Evolutionary conservation across 2,113 vertebrate genomes (phyloP).

Genomic region (Podilymbus podiceps): DNA sequence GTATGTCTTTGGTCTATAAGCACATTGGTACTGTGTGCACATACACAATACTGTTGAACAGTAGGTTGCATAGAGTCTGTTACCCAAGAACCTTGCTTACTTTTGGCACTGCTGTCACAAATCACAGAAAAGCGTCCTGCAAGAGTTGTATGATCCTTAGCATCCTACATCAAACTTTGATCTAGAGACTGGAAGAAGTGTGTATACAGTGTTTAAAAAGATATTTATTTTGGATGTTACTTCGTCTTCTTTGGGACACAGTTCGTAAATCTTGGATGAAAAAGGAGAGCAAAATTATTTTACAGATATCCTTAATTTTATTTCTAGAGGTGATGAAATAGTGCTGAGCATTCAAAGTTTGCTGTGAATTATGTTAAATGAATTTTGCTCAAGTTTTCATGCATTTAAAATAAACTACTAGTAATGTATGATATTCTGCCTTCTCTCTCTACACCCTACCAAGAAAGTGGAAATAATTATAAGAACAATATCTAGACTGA

Average conservation of each 20-base stretch:
- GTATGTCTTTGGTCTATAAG: constrained; percentile 61
- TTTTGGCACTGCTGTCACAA: constrained; percentile 8
- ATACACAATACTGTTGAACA: constrained; percentile 29
- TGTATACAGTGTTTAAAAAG: neutral
- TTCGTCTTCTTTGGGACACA: neutral
- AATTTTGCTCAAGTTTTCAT: constrained; percentile 36
- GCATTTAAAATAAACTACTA: constrained; percentile 8
- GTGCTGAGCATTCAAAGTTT: neutral
- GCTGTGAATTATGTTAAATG: neutral
- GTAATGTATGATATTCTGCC: neutral
- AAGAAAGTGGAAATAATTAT: neutral
- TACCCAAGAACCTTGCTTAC: neutral
- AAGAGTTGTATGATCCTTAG: constrained; percentile 1
- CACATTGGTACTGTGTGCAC: constrained; percentile 7
- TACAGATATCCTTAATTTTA: neutral
- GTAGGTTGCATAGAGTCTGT: constrained; percentile 20
- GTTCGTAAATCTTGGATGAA: neutral
- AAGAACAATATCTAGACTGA: neutral
- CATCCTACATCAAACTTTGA: neutral
- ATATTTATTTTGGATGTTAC: neutral
- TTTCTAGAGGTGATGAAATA: constrained; percentile 39
- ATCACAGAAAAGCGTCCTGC: neutral
- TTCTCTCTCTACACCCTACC: neutral
- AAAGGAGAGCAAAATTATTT: constrained; percentile 18
- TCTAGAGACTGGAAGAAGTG: neutral